phyloP scores from a whole-genome alignment of 2,113 vertebrate genomes.

The Dromiciops gliroides region DNA sequence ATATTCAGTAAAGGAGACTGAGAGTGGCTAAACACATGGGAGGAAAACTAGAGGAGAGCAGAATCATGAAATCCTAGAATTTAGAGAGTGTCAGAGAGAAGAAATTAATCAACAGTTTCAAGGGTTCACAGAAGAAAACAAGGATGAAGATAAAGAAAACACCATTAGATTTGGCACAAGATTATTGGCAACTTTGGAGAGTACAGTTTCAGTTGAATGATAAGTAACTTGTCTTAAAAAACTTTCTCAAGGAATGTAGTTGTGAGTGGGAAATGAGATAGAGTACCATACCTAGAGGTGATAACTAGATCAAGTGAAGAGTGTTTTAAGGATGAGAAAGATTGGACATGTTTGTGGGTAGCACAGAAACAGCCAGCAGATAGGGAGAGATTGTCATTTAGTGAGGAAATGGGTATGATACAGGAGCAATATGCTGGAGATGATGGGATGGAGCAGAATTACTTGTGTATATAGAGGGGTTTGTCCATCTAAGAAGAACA shows the following conservation, averaged over 20 bases:
- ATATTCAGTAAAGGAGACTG: not conserved
- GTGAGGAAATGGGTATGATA: not conserved
- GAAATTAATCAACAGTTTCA: too few species aligned
- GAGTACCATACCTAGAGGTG: not conserved
- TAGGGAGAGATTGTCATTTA: not conserved
- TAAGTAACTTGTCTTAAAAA: too few species aligned
- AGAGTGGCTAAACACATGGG: too few species aligned
- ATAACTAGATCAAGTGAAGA: not conserved
- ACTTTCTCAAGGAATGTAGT: too few species aligned
- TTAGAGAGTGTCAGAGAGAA: not conserved
- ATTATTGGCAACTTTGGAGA: not conserved
- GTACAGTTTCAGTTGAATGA: too few species aligned
- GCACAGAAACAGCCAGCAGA: not conserved
- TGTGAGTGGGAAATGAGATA: not conserved
- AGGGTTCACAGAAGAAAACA: not conserved
- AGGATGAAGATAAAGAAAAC: not conserved
- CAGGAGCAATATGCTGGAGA: not conserved
- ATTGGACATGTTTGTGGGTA: not conserved
- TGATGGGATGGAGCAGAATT: not conserved
- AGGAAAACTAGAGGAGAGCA: not conserved
- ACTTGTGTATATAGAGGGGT: not conserved
- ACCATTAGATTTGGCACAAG: not conserved
- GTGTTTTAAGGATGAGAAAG: not conserved
- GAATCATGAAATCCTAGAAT: not conserved
- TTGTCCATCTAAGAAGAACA: too few species aligned